Percentiles rank a stretch among this genome's conserved stretches.
phyloP scores from a whole-genome alignment of 2,888 invertebrate genomes.

The Apamea epomidion region DNA sequence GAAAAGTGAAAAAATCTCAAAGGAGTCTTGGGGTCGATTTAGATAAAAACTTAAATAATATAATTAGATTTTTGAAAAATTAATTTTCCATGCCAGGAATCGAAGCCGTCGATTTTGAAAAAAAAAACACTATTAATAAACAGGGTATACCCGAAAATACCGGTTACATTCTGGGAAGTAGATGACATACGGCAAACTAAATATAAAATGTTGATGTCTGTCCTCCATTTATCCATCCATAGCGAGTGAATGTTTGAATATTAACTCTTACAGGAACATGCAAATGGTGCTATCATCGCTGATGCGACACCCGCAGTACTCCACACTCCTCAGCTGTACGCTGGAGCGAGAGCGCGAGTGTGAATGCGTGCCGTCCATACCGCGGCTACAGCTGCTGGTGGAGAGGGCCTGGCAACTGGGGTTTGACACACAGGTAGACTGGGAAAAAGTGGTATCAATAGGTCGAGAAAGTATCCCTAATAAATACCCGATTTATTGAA shows the following conservation, averaged over 20 bases:
- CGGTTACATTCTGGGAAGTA: neutral
- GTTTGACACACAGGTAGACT: constrained; percentile 89
- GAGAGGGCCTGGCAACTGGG: constrained; percentile 96
- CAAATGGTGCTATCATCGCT: constrained; percentile 97
- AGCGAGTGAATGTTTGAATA: neutral
- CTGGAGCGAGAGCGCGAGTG: constrained; percentile 84
- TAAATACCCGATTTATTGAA: too few species aligned
- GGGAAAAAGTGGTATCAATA: too few species aligned
- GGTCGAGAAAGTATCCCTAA: too few species aligned
- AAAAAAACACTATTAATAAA: neutral
- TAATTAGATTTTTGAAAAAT: neutral
- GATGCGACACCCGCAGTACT: constrained; percentile 92
- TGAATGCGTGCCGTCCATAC: constrained; percentile 95
- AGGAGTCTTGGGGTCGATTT: neutral
- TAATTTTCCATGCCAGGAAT: neutral
- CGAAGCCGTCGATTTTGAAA: too few species aligned
- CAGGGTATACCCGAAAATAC: neutral
- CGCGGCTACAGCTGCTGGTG: constrained; percentile 95
- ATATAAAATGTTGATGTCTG: neutral
- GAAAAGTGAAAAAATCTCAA: neutral
- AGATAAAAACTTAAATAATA: neutral
- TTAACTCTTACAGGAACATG: constrained; percentile 86
- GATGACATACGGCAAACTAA: neutral
- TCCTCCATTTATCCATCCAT: neutral
- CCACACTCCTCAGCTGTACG: constrained; percentile 79